phyloP scores from a whole-genome alignment of 2,113 vertebrate genomes.

The Ceratotherium simum region DNA sequence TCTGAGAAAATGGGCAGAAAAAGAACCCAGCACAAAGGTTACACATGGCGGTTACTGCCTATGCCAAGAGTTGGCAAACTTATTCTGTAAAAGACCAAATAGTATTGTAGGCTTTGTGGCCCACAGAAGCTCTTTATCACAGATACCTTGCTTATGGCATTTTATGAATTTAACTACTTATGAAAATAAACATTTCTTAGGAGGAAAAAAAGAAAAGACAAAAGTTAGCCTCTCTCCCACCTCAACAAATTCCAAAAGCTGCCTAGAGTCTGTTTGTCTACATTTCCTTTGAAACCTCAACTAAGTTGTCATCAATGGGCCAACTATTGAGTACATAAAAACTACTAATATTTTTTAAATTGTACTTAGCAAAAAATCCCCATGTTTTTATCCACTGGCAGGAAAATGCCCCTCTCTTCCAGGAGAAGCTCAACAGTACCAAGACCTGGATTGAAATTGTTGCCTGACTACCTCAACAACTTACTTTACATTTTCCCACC shows the following conservation, averaged over 20 bases:
- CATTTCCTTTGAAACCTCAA: background rate
- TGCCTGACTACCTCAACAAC: background rate
- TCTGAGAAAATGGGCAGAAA: background rate
- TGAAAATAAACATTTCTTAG: conserved; percentile 5
- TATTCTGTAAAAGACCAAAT: background rate
- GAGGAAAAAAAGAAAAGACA: background rate
- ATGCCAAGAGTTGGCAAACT: background rate
- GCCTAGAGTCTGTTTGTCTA: background rate
- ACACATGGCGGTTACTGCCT: background rate
- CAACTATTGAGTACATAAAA: conserved; percentile 33
- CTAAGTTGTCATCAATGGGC: background rate
- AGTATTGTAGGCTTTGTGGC: background rate
- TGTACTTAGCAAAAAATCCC: background rate
- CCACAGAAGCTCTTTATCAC: background rate
- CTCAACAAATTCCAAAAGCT: background rate
- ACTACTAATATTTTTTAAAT: background rate
- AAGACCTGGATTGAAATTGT: background rate
- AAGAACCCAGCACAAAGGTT: background rate
- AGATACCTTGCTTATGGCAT: background rate
- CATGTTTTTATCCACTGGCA: background rate
- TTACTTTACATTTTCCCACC: background rate
- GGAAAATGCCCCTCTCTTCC: conserved; percentile 22
- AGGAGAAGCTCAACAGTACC: background rate
- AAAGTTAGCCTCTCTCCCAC: background rate
- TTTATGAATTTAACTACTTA: conserved; percentile 22